Evolutionary conservation across 2,797 vertebrate genomes (phyloP).

Genomic region (Notamacropus eugenii): DNA sequence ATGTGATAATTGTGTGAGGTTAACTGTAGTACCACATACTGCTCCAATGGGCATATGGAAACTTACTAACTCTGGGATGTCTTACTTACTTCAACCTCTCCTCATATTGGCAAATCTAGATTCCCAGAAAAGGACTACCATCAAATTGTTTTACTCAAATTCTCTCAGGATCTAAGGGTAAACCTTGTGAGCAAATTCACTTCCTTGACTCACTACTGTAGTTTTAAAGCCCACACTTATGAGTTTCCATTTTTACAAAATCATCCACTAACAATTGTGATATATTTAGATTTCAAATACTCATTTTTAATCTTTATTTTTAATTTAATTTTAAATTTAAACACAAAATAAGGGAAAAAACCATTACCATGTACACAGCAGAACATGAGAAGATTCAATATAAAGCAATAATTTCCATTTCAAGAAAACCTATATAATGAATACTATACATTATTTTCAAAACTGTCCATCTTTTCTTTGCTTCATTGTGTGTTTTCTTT

Average conservation of each 20-base stretch:
- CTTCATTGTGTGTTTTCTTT: no score
- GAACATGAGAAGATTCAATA: no score
- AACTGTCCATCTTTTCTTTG: no score
- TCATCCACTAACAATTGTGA: not conserved
- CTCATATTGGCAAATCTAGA: not conserved
- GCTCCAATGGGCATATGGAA: not conserved
- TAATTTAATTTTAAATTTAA: no score
- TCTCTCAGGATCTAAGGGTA: not conserved
- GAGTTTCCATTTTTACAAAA: not conserved
- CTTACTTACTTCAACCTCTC: not conserved
- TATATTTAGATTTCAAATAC: not conserved
- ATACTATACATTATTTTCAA: no score
- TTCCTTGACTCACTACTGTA: not conserved
- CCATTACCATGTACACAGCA: no score
- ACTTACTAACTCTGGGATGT: not conserved
- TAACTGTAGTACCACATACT: not conserved
- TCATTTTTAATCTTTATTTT: no score
- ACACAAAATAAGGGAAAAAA: no score
- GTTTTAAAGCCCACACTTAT: not conserved
- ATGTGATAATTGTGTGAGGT: not conserved
- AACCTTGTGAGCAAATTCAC: not conserved
- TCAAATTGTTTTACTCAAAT: not conserved
- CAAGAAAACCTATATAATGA: no score
- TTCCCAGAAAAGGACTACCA: not conserved
- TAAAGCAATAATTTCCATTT: no score